phyloP scores from a whole-genome alignment of 2,113 vertebrate species.

The Charina bottae region DNA sequence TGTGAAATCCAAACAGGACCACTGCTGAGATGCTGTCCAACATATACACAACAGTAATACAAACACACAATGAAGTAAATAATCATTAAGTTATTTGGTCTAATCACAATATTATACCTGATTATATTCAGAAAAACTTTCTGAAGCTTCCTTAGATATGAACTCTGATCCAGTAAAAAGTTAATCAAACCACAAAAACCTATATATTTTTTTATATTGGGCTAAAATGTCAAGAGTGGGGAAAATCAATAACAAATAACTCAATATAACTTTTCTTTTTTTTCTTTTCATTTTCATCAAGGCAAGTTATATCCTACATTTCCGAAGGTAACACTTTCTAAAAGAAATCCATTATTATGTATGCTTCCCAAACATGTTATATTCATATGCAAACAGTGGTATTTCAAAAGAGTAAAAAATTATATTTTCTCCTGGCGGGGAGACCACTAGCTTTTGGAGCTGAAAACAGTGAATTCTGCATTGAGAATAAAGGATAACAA shows the following conservation, averaged over 20 bases:
- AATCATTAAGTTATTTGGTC: neutral
- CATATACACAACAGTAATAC: neutral
- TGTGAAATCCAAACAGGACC: neutral
- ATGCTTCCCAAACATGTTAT: conserved; percentile 2
- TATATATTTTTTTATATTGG: neutral
- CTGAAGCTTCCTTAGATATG: neutral
- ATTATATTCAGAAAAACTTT: neutral
- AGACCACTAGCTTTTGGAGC: conserved; percentile 30
- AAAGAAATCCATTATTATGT: conserved; percentile 39
- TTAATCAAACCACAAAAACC: neutral
- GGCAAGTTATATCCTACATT: neutral
- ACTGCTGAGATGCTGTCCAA: neutral
- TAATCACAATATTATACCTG: neutral
- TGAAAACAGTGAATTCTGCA: conserved; percentile 51
- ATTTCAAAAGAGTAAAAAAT: conserved; percentile 38
- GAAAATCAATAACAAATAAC: neutral
- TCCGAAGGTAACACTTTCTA: neutral
- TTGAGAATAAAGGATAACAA: conserved; percentile 10
- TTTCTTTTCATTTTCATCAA: neutral
- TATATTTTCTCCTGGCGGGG: conserved; percentile 21
- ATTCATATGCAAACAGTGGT: conserved; percentile 33
- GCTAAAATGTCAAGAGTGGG: neutral
- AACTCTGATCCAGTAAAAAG: neutral
- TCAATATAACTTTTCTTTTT: neutral
- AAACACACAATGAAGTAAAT: neutral